Evolutionary conservation across 2,888 invertebrate species (phyloP).

Genomic region (Mesochorus sp.): DNA sequence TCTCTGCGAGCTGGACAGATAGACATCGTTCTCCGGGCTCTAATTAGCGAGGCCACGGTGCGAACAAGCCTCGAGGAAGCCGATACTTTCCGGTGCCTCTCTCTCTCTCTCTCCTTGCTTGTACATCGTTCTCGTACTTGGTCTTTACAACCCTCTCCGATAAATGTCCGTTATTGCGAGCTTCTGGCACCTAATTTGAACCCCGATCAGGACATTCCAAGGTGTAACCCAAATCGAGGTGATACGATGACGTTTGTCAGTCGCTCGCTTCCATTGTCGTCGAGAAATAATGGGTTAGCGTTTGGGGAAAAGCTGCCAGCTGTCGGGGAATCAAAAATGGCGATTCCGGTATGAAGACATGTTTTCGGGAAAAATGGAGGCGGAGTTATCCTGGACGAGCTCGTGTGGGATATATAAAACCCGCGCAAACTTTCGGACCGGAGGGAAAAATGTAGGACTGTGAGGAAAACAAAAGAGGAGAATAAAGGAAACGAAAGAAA

Average conservation of each 20-base stretch:
- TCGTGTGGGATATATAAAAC: slow-evolving; percentile 33
- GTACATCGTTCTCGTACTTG: slow-evolving; percentile 29
- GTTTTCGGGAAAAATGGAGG: slow-evolving; percentile 65
- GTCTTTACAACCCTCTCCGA: slow-evolving; percentile 29
- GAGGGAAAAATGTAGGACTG: slow-evolving; percentile 40
- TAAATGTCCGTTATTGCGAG: slow-evolving; percentile 52
- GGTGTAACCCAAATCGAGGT: too few species aligned
- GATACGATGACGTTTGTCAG: too few species aligned
- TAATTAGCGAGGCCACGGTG: slow-evolving; percentile 78
- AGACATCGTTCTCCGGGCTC: slow-evolving; percentile 77
- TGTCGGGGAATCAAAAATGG: too few species aligned
- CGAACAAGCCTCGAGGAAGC: slow-evolving; percentile 72
- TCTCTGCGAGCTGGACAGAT: slow-evolving; percentile 71
- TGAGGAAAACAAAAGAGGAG: slow-evolving; percentile 36
- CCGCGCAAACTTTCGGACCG: too few species aligned
- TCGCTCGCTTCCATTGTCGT: too few species aligned
- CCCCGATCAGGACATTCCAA: background rate
- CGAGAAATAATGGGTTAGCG: too few species aligned
- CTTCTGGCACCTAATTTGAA: slow-evolving; percentile 18
- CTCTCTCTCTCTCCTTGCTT: slow-evolving; percentile 45
- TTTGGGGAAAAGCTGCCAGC: too few species aligned
- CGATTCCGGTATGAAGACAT: slow-evolving; percentile 36
- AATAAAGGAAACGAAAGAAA: slow-evolving; percentile 31
- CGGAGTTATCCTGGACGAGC: slow-evolving; percentile 63
- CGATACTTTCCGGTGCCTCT: slow-evolving; percentile 58